Percentiles rank a stretch among this genome's conserved stretches.
Conservation (phyloP, 2,888 invertebrate species). For the Trypoxylon attenuatum region DNA sequence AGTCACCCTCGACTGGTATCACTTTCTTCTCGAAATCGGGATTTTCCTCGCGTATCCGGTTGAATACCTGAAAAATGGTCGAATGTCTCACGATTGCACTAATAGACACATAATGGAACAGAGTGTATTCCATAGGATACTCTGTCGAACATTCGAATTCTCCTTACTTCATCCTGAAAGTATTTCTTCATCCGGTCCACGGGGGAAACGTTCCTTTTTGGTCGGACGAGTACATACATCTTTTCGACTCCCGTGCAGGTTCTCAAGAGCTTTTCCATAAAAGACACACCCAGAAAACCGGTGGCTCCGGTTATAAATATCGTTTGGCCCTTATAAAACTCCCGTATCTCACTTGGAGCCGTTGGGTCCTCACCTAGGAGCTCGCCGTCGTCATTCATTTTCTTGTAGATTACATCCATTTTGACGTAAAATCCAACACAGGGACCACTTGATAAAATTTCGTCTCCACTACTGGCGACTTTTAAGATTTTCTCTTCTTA, state of each 20-base stretch:
- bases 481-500: too few species aligned
- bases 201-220: slow-evolving; percentile 16
- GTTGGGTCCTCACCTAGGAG: background rate
- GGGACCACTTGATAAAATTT: too few species aligned
- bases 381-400: too few species aligned
- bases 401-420: too few species aligned
- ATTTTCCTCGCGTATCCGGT: slow-evolving; percentile 34
- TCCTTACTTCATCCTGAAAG: slow-evolving; percentile 50
- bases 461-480: too few species aligned
- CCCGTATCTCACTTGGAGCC: slow-evolving; percentile 33
- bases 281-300: slow-evolving; percentile 54
- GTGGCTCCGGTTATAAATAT: slow-evolving; percentile 59
- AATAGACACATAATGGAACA: background rate
- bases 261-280: slow-evolving; percentile 61
- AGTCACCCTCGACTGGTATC: slow-evolving; percentile 48
- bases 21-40: slow-evolving; percentile 51
- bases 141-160: background rate
- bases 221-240: slow-evolving; percentile 51
- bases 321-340: slow-evolving; percentile 55
- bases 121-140: background rate
- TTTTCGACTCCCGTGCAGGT: slow-evolving; percentile 52
- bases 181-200: slow-evolving; percentile 44
- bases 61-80: slow-evolving; percentile 53
- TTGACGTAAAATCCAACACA: too few species aligned
- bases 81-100: background rate